Percentiles rank a stretch among this genome's conserved stretches.
phyloP scores from a whole-genome alignment of 2,113 vertebrate species.

The Chaenocephalus aceratus region DNA sequence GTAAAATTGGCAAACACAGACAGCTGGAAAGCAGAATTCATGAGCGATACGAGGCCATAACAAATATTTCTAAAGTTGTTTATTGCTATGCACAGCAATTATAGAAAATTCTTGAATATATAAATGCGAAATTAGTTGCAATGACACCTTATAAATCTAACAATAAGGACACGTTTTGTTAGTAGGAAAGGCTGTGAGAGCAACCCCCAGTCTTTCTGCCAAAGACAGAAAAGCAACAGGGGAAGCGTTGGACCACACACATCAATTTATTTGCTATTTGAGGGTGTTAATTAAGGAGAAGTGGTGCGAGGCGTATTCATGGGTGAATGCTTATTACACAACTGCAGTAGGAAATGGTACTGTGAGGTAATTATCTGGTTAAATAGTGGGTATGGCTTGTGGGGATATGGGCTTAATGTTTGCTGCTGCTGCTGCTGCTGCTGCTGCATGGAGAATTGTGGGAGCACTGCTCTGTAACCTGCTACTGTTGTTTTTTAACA shows the following conservation, averaged over 20 bases:
- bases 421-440: not conserved
- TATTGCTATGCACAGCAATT: slow-evolving; percentile 26
- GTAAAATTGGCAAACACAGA: slow-evolving; percentile 28
- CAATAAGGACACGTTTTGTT: slow-evolving; percentile 1
- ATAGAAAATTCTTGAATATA: slow-evolving; percentile 1
- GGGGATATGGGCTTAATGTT: slow-evolving; percentile 49
- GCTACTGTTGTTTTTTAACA: slow-evolving; percentile 24
- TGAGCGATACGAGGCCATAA: slow-evolving; percentile 1
- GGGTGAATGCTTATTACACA: slow-evolving; percentile 60
- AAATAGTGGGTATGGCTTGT: slow-evolving; percentile 55
- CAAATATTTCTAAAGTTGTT: slow-evolving; percentile 49
- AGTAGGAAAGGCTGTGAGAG: not conserved
- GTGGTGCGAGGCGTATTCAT: slow-evolving; percentile 60
- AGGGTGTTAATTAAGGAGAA: slow-evolving; percentile 68
- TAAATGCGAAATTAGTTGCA: slow-evolving; percentile 22
- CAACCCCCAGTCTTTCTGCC: slow-evolving; percentile 19
- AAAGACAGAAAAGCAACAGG: not conserved
- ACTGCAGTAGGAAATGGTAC: slow-evolving; percentile 57
- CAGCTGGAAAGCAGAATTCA: slow-evolving; percentile 36
- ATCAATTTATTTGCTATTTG: slow-evolving; percentile 67
- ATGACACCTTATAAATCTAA: slow-evolving; percentile 7
- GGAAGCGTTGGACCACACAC: slow-evolving; percentile 44
- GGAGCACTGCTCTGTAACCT: slow-evolving; percentile 31
- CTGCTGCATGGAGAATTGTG: slow-evolving; percentile 47
- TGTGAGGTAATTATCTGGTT: slow-evolving; percentile 70